Evolutionary conservation across 1,140 invertebrate genomes (phyloP).

Genomic region (Sycophaga agraensis): DNA sequence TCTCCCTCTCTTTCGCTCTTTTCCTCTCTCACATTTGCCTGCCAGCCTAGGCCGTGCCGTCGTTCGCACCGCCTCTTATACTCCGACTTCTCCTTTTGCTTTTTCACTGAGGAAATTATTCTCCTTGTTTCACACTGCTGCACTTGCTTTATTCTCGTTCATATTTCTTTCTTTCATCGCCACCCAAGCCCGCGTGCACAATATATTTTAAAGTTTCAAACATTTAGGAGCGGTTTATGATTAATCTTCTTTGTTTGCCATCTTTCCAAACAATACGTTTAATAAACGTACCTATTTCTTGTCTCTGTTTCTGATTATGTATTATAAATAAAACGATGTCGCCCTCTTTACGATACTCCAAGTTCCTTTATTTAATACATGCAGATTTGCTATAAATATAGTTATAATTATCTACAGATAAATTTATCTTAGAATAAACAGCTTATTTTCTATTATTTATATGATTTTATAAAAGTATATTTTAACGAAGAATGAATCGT

Average conservation of each 20-base stretch:
- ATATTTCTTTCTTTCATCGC: not conserved
- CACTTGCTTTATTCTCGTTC: constrained; percentile 25
- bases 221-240: constrained; percentile 20
- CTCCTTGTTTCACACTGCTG: constrained; percentile 22
- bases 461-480: no score
- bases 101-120: constrained; percentile 25
- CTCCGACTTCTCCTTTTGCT: constrained; percentile 16
- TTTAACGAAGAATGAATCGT: no score
- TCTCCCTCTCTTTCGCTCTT: constrained; percentile 27
- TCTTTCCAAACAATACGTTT: constrained; percentile 7
- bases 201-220: constrained; percentile 28
- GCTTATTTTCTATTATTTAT: no score
- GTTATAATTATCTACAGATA: no score
- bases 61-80: constrained; percentile 8
- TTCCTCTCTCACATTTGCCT: no score
- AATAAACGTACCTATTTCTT: not conserved
- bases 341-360: not conserved
- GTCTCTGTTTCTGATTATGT: constrained; percentile 3
- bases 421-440: no score
- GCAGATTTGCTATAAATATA: no score
- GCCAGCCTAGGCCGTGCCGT: not conserved
- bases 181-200: no score
- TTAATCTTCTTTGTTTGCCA: constrained; percentile 26
- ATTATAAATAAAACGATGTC: not conserved
- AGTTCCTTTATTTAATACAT: no score